These are phyloP conservation scores for Mesembrinibis cayennensis DNA, from an alignment of 2,113 vertebrate species.

Conservation along the genomic window DNA sequence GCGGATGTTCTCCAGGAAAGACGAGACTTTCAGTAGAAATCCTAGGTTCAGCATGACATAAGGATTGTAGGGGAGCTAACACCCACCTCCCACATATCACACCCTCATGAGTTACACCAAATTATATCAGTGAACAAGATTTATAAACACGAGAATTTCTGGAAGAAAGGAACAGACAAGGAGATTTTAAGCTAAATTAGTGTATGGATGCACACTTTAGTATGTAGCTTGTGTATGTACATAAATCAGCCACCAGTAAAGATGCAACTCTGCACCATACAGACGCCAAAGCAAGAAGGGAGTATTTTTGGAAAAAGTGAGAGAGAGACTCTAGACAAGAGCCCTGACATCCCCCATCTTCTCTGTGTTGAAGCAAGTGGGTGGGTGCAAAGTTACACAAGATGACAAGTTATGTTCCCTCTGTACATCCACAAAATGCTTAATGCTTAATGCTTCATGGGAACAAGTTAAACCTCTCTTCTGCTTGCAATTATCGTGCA, in stretches of 20 bases:
- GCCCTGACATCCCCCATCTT: not conserved
- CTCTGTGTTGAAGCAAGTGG: not conserved
- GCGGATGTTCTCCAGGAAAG: not conserved
- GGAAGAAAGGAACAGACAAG: not conserved
- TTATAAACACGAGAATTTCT: not conserved
- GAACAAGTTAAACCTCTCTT: not conserved
- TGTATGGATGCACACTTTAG: rapidly evolving
- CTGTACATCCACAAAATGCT: not conserved
- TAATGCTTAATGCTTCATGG: not conserved
- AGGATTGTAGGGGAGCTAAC: not conserved
- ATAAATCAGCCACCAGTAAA: not conserved
- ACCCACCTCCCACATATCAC: not conserved
- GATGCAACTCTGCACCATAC: not conserved
- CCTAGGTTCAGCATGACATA: rapidly evolving
- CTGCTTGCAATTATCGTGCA: not conserved
- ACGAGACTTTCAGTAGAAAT: not conserved
- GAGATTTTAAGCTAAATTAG: not conserved
- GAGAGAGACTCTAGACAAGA: not conserved
- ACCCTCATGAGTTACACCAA: not conserved
- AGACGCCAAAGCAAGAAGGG: not conserved
- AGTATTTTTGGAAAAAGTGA: not conserved
- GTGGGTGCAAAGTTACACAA: not conserved
- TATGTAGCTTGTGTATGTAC: not conserved
- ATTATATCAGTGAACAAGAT: not conserved
- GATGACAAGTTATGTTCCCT: not conserved